Conservation (phyloP, 2,797 vertebrate species). For the Acanthurus lineatus region DNA sequence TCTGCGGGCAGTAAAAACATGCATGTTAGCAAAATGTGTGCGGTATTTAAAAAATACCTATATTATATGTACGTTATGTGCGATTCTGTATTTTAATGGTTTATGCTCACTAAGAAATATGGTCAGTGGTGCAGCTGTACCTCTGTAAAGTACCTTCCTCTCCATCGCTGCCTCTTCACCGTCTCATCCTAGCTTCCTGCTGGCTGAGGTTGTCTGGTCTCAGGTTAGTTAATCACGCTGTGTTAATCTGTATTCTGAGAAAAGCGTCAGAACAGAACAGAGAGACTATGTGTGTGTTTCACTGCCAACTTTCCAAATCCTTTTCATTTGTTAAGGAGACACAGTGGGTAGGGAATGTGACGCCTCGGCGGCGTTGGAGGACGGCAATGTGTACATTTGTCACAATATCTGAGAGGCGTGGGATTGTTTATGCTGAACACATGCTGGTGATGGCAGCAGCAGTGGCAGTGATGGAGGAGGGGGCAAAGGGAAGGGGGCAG, state of each 20-base stretch:
- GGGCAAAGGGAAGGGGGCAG: neutral
- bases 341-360: neutral
- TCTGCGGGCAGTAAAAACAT: conserved; percentile 39
- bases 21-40: conserved; percentile 38
- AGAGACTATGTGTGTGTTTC: neutral
- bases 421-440: conserved; percentile 73
- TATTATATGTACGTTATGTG: neutral
- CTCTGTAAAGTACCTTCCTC: neutral
- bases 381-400: conserved; percentile 52
- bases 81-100: conserved; percentile 9
- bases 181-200: conserved; percentile 24
- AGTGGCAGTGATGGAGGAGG: conserved; percentile 4
- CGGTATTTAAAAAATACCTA: conserved; percentile 28
- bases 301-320: conserved; percentile 45
- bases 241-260: conserved; percentile 60
- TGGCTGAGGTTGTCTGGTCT: conserved; percentile 22
- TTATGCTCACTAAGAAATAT: conserved; percentile 13
- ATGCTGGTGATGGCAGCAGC: conserved; percentile 45
- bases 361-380: neutral
- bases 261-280: conserved; percentile 26
- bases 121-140: neutral
- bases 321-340: conserved; percentile 13
- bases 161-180: neutral
- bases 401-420: conserved; percentile 66
- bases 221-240: conserved; percentile 37